Evolutionary conservation across 2,888 invertebrate genomes (phyloP).

Genomic region (Lathronympha strigana): DNA sequence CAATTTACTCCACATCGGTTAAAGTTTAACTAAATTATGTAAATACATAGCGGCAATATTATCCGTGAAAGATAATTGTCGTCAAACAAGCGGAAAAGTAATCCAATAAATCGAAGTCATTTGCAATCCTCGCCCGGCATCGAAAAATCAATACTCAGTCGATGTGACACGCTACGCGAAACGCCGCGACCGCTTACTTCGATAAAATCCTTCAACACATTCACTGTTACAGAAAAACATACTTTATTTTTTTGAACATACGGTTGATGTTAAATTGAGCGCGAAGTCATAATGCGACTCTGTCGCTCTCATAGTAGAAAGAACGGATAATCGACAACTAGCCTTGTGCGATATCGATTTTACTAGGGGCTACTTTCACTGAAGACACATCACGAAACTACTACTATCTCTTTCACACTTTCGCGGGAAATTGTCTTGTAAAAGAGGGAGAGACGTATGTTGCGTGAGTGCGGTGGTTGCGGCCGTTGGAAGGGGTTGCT

Average conservation of each 20-base stretch:
- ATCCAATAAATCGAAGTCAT: constrained; percentile 43
- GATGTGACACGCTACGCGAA: constrained; percentile 40
- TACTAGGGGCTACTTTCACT: constrained; percentile 68
- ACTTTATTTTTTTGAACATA: constrained; percentile 16
- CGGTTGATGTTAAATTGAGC: constrained; percentile 36
- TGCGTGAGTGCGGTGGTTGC: constrained; percentile 47
- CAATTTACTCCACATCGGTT: too few relatives aligned
- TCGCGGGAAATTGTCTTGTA: constrained; percentile 38
- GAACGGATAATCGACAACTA: constrained; percentile 82
- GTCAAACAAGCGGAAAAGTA: constrained; percentile 12
- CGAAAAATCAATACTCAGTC: constrained; percentile 46
- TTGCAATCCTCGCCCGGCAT: constrained; percentile 34
- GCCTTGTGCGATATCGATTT: constrained; percentile 85
- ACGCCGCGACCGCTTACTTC: background rate
- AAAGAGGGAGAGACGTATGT: constrained; percentile 53
- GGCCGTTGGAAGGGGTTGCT: constrained; percentile 66
- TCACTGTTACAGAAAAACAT: constrained; percentile 39
- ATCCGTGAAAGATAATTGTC: background rate
- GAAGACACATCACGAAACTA: constrained; percentile 51
- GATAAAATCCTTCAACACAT: constrained; percentile 44
- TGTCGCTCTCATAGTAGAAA: constrained; percentile 41
- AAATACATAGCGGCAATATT: background rate
- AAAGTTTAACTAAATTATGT: background rate
- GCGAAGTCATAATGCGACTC: constrained; percentile 44
- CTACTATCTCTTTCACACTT: constrained; percentile 54